Conservation (phyloP, 1,140 invertebrate genomes). For the Caenorhabditis briggsae region DNA sequence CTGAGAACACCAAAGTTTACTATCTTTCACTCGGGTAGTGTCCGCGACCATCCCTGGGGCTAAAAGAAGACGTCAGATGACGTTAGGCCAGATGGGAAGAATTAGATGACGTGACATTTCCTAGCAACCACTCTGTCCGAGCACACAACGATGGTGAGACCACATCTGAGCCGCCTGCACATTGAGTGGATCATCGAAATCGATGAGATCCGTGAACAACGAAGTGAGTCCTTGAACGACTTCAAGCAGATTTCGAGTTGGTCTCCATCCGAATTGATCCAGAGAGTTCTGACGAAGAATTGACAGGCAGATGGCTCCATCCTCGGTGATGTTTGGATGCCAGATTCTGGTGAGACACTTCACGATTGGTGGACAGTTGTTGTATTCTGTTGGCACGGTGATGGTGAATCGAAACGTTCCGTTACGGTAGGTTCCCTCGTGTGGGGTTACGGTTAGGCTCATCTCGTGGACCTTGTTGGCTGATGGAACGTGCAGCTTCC, state of each 20-base stretch:
- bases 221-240: conserved; percentile 91
- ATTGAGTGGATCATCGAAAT: conserved; percentile 94
- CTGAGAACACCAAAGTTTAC: too few relatives aligned
- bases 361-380: conserved; percentile 93
- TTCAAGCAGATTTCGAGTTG: conserved; percentile 91
- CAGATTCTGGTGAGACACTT: conserved; percentile 89
- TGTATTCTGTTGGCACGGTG: conserved; percentile 91
- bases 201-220: conserved; percentile 91
- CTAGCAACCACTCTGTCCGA: too few relatives aligned
- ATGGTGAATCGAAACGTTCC: conserved; percentile 89
- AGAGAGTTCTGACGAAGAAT: conserved; percentile 90
- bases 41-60: too few relatives aligned
- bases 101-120: too few relatives aligned
- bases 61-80: too few relatives aligned
- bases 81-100: too few relatives aligned
- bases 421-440: conserved; percentile 89
- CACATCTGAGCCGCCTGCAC: conserved; percentile 78
- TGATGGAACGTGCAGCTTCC: conserved; percentile 83
- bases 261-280: conserved; percentile 92
- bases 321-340: conserved; percentile 95
- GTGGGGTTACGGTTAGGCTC: conserved; percentile 85
- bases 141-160: not conserved
- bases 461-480: conserved; percentile 88
- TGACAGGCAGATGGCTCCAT: conserved; percentile 90
- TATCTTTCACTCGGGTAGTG: too few relatives aligned